phyloP scores from a whole-genome alignment of 1,140 invertebrate species.

The Zaprionus ghesquierei region DNA sequence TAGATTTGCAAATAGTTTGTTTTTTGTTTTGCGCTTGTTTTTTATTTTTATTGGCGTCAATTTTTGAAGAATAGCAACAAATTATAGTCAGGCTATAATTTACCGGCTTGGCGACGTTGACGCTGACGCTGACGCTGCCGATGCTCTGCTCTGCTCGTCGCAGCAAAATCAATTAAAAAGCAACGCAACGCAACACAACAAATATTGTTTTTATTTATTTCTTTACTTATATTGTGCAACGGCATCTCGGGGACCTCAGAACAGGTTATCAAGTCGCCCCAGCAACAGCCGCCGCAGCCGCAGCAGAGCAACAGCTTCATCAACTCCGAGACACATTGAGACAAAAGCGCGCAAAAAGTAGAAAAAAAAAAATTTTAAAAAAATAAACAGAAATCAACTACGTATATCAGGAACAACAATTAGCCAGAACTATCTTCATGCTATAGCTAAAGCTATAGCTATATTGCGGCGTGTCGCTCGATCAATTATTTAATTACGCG shows the following conservation, averaged over 20 bases:
- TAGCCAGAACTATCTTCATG: slow-evolving; percentile 2
- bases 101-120: slow-evolving; percentile 32
- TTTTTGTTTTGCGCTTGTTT: slow-evolving; percentile 10
- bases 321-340: slow-evolving; percentile 14
- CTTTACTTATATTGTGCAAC: slow-evolving; percentile 61
- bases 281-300: slow-evolving; percentile 30
- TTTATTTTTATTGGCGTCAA: slow-evolving; percentile 67
- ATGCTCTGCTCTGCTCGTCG: not conserved
- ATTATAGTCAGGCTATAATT: slow-evolving; percentile 66
- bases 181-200: slow-evolving; percentile 55
- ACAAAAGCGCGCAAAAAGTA: not conserved
- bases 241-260: slow-evolving; percentile 50
- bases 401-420: not conserved
- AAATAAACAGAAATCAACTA: slow-evolving; percentile 21
- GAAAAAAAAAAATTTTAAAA: slow-evolving; percentile 26
- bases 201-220: slow-evolving; percentile 72
- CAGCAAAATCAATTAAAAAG: slow-evolving; percentile 76
- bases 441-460: not conserved
- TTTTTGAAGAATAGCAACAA: slow-evolving; percentile 67
- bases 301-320: not conserved
- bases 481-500: slow-evolving; percentile 76
- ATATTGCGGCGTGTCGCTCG: slow-evolving; percentile 44
- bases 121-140: not conserved
- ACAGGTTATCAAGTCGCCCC: slow-evolving; percentile 71
- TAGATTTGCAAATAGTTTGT: slow-evolving; percentile 41